Evolutionary conservation across 1,140 invertebrate genomes (phyloP), one percentile per base, ranked within the genome.

Genomic region (Drosophila sp.): DNA sequence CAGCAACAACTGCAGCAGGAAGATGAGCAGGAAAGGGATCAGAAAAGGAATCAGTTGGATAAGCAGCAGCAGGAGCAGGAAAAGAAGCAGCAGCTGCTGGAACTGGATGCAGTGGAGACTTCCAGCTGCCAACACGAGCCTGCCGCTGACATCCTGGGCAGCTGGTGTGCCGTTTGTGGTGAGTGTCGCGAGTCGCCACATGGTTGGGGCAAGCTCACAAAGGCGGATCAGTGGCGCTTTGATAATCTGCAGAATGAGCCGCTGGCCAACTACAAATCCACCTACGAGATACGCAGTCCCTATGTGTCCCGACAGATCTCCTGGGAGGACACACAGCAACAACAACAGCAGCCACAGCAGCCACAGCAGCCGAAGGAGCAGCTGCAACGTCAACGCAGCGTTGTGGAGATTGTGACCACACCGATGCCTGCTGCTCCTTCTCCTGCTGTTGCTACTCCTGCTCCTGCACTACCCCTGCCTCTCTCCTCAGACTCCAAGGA

Each of bases 251-350:
- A 67, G 6, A 79, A 82, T 21, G 89, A 91, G 25, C 56, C 63
- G n/a, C 48, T 90, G 53, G 70, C 78, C 40, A 91, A 83, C 32
- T 91, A 91, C 53, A 79, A 89, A 51, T 84, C 90, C 54, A 91
- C 90, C 56, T 91, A 91, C 48, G 90, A 91, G 51, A 69, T 91
- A 16, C 80, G 86, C 5, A 91, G 90, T 76, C 90, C 90, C 0
- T 90, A 87, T 41, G 50, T 90, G 21, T 89, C 86, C 6, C 66
- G 90, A 0, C 90, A 91, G 45, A 89, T 91, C 29, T 90, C 82
- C 48, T 91, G 90, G 90, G 86, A 91, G 65, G 76, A 90, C 0
- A 61, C 76, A 9, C 82, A 87, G 36, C 70, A 56, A 11, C 67
- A 6, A 11, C 21, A 16, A 41, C 45, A 1, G 9, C 25, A 36